phyloP scores from a whole-genome alignment of 2,113 vertebrate species.

The Muntiacus muntjak region DNA sequence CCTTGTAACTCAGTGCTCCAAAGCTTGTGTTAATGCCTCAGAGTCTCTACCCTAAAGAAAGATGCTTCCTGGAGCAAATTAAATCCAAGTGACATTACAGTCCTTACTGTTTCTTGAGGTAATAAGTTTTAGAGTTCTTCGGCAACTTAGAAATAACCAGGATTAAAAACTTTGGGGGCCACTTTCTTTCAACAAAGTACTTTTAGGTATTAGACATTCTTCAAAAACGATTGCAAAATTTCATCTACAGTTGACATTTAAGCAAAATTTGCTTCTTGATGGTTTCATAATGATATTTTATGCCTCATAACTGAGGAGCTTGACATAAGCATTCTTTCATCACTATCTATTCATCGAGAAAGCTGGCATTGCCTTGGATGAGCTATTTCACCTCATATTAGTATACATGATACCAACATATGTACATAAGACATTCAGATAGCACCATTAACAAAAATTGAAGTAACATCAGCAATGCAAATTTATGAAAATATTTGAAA shows the following conservation, averaged over 20 bases:
- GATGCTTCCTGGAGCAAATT: conserved; percentile 14
- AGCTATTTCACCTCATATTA: not conserved
- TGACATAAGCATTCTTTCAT: conserved; percentile 34
- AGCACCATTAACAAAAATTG: not conserved
- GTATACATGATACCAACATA: not conserved
- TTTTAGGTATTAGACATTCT: conserved; percentile 1
- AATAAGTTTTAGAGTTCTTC: conserved; percentile 29
- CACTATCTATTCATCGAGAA: conserved; percentile 21
- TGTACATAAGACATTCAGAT: not conserved
- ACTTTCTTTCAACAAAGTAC: not conserved
- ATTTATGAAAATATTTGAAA: conserved; percentile 47
- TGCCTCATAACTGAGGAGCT: not conserved
- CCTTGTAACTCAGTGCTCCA: conserved; percentile 31
- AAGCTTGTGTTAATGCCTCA: not conserved
- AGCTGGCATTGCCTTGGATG: not conserved
- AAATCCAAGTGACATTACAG: conserved; percentile 28
- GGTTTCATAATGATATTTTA: conserved; percentile 28
- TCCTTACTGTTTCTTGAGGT: not conserved
- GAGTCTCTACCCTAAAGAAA: not conserved
- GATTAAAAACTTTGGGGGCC: conserved; percentile 20
- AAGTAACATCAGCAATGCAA: conserved; percentile 37
- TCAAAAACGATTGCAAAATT: not conserved
- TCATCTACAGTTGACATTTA: conserved; percentile 32
- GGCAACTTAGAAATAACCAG: conserved; percentile 39
- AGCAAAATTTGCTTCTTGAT: conserved; percentile 28